These are phyloP conservation scores for Pollachius pollachius DNA, from an alignment of 2,113 vertebrate genomes.

Conservation along the genomic window DNA sequence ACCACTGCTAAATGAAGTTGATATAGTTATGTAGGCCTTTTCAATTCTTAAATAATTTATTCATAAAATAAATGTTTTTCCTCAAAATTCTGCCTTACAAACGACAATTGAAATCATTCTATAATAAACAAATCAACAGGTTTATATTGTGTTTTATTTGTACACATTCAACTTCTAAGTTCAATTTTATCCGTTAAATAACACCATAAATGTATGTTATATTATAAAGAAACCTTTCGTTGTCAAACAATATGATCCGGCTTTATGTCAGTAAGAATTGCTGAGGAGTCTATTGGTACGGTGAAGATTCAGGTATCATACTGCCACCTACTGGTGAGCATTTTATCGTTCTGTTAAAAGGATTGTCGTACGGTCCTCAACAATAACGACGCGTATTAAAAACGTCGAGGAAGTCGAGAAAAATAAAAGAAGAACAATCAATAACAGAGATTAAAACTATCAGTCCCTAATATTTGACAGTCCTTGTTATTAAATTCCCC, in stretches of 20 bases:
- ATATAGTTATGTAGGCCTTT: too few relatives aligned
- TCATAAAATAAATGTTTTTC: too few relatives aligned
- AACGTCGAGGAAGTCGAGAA: constrained; percentile 22
- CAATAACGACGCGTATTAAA: constrained; percentile 20
- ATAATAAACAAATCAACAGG: constrained; percentile 14
- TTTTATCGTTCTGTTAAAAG: neutral
- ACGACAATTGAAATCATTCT: neutral
- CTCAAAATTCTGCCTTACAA: too few relatives aligned
- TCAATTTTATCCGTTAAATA: constrained; percentile 11
- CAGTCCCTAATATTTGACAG: neutral
- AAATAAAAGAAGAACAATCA: constrained; percentile 19
- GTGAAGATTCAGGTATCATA: constrained; percentile 68
- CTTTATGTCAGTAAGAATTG: constrained; percentile 41
- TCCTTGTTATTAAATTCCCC: too few relatives aligned
- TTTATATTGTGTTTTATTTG: neutral
- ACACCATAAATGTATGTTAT: neutral
- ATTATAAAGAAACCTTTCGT: constrained; percentile 27
- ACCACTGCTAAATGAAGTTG: too few relatives aligned
- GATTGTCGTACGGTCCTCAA: constrained; percentile 2
- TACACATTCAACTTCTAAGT: neutral
- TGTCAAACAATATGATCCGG: constrained; percentile 42
- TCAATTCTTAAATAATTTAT: too few relatives aligned
- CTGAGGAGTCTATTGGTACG: constrained; percentile 32
- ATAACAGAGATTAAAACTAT: constrained; percentile 7
- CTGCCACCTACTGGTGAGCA: constrained; percentile 75